A percentile compares a stretch with the other conserved stretches of the same genome.
Conservation (phyloP, 2,888 invertebrate species). For the Cataglyphis albicans region DNA sequence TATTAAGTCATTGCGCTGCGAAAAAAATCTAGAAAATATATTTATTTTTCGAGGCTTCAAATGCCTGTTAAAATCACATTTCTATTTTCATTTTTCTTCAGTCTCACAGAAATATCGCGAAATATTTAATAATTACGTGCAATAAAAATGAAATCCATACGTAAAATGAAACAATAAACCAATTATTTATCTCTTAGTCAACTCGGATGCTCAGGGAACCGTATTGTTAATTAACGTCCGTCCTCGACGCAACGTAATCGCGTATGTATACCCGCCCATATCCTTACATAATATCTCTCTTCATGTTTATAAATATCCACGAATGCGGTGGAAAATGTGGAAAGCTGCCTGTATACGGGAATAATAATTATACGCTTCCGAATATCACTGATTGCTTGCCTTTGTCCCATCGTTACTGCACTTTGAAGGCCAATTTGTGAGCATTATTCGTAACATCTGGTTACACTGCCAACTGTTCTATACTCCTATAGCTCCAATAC, state of each 20-base stretch:
- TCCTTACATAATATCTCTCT: slow-evolving; percentile 47
- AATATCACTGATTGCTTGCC: slow-evolving; percentile 6
- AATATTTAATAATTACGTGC: slow-evolving; percentile 25
- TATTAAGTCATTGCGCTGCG: too few relatives aligned
- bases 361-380: slow-evolving; percentile 24
- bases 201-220: slow-evolving; percentile 40
- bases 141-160: slow-evolving; percentile 13
- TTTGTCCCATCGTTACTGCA: slow-evolving; percentile 27
- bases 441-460: slow-evolving; percentile 10
- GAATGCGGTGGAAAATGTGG: slow-evolving; percentile 13
- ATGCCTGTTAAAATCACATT: background rate
- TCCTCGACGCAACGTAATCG: slow-evolving; percentile 24
- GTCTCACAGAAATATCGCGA: background rate
- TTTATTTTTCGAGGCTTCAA: too few relatives aligned
- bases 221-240: slow-evolving; percentile 50
- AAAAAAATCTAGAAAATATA: too few relatives aligned
- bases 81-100: background rate
- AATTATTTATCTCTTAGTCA: slow-evolving; percentile 23
- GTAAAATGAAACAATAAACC: background rate
- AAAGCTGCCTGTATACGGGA: slow-evolving; percentile 18
- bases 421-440: slow-evolving; percentile 6
- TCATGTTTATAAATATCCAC: slow-evolving; percentile 46
- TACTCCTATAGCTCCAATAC: background rate
- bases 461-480: background rate
- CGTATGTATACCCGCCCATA: slow-evolving; percentile 20